A percentile compares a stretch with the other conserved stretches of the same genome.
phyloP scores from a whole-genome alignment of 2,113 vertebrate species.

The Lycocorax pyrrhopterus region DNA sequence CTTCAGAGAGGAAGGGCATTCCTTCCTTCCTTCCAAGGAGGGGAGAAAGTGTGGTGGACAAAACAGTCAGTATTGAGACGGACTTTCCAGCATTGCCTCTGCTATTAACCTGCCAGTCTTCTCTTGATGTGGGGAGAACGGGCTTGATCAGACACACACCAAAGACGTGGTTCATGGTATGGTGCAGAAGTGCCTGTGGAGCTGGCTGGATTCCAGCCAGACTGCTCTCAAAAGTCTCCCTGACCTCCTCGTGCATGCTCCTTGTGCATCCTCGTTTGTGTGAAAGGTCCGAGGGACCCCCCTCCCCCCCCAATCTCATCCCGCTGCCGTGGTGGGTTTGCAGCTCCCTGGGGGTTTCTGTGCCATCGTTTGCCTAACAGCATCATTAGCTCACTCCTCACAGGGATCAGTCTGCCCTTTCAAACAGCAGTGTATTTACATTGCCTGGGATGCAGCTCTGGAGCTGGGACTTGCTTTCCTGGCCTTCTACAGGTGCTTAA shows the following conservation, averaged over 20 bases:
- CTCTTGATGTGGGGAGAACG: neutral
- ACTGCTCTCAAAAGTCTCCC: neutral
- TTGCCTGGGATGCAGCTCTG: neutral
- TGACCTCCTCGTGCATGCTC: neutral
- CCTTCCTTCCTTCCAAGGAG: too few species aligned
- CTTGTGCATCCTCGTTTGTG: neutral
- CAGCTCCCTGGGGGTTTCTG: neutral
- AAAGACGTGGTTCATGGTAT: fast-evolving
- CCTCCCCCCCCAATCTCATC: neutral
- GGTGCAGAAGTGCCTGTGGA: neutral
- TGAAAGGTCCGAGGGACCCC: neutral
- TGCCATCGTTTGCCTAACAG: neutral
- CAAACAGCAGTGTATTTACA: neutral
- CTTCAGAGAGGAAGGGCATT: too few species aligned
- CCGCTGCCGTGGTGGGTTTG: neutral
- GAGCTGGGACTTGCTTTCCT: neutral
- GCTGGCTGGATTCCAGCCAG: neutral
- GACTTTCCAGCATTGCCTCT: neutral
- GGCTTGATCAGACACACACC: neutral
- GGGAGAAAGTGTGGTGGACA: too few species aligned
- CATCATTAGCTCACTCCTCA: neutral
- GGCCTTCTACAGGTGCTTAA: too few species aligned
- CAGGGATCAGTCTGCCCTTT: neutral
- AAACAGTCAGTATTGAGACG: too few species aligned
- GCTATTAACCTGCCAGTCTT: neutral